phyloP scores from a whole-genome alignment of 2,888 invertebrate species.

The Callosobruchus maculatus region DNA sequence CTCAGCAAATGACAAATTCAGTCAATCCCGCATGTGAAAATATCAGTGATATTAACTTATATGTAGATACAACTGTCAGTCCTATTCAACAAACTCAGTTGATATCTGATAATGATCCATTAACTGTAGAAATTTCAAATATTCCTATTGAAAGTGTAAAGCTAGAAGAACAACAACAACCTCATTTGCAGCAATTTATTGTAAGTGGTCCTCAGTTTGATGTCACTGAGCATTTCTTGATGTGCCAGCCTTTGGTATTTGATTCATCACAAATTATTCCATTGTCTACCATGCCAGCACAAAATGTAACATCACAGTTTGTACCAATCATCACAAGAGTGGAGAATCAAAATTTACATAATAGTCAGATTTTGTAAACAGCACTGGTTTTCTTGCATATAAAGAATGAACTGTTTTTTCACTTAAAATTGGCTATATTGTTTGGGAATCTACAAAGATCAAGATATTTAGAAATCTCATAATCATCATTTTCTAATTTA shows the following conservation, averaged over 20 bases:
- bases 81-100: background rate
- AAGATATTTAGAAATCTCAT: too few relatives aligned
- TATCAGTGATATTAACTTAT: conserved; percentile 1
- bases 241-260: conserved; percentile 44
- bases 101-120: conserved; percentile 3
- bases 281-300: conserved; percentile 24
- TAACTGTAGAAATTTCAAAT: conserved; percentile 8
- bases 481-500: too few relatives aligned
- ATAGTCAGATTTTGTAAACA: conserved; percentile 13
- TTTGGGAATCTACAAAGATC: too few relatives aligned
- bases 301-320: conserved; percentile 37
- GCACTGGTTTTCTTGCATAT: too few relatives aligned
- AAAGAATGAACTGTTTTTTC: too few relatives aligned
- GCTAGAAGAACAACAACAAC: conserved; percentile 29
- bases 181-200: conserved; percentile 29
- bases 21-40: background rate
- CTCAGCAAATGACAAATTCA: background rate
- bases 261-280: conserved; percentile 42
- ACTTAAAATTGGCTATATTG: too few relatives aligned
- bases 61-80: background rate
- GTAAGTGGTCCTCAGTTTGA: conserved; percentile 36
- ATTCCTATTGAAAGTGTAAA: conserved; percentile 8
- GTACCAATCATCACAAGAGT: conserved; percentile 34
- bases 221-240: conserved; percentile 37
- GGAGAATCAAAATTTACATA: conserved; percentile 14